Percentiles rank a stretch among this genome's conserved stretches.
Evolutionary conservation across 2,797 vertebrate genomes (phyloP).

Genomic region (Dicrostonyx torquatus): DNA sequence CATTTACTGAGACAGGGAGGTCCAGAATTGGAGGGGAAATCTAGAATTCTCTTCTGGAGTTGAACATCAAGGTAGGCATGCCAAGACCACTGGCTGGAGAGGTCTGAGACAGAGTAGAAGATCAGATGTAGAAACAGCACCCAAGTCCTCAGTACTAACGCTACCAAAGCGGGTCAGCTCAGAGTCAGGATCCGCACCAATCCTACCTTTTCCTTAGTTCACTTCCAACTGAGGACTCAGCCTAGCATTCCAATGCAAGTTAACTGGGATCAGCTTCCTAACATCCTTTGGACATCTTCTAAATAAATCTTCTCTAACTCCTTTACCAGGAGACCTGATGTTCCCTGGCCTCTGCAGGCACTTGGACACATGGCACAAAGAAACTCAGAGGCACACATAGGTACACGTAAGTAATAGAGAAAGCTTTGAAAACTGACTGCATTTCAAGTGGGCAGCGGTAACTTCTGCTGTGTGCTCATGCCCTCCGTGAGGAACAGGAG

Average conservation of each 20-base stretch:
- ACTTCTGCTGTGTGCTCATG: neutral
- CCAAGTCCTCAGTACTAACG: neutral
- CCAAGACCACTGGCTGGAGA: neutral
- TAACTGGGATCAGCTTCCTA: neutral
- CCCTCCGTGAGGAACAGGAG: neutral
- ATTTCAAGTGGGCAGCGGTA: neutral
- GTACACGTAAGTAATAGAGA: neutral
- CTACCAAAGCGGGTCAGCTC: neutral
- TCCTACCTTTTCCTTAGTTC: neutral
- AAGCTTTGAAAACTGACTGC: neutral
- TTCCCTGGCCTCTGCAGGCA: neutral
- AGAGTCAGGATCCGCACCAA: neutral
- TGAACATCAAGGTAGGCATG: neutral
- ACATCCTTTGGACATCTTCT: conserved; percentile 6
- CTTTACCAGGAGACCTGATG: neutral
- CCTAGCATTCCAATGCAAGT: neutral
- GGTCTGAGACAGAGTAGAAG: neutral
- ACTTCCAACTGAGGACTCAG: conserved; percentile 18
- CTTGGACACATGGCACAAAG: neutral
- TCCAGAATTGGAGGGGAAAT: neutral
- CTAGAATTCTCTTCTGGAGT: neutral
- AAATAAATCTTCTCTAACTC: neutral
- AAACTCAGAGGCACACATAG: neutral
- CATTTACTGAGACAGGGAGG: neutral
- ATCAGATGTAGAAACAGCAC: neutral